phyloP scores from a whole-genome alignment of 2,888 invertebrate species.

The Dorcus hopei region DNA sequence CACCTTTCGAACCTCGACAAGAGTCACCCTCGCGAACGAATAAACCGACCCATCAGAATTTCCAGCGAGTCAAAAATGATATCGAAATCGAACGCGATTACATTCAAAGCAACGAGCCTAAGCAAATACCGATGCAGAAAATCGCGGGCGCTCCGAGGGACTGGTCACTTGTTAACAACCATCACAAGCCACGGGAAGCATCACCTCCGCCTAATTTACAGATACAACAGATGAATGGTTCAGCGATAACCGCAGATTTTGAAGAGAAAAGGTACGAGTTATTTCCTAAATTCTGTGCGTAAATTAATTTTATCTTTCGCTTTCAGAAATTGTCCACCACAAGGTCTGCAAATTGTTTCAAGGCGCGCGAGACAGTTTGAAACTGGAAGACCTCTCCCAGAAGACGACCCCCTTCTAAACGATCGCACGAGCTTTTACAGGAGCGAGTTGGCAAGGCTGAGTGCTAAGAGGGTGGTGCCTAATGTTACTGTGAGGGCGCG shows the following conservation, averaged over 20 bases:
- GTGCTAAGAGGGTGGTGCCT: slow-evolving; percentile 66
- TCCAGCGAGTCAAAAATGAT: slow-evolving; percentile 51
- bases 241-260: slow-evolving; percentile 31
- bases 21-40: slow-evolving; percentile 51
- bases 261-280: slow-evolving; percentile 34
- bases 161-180: slow-evolving; percentile 22
- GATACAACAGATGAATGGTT: slow-evolving; percentile 27
- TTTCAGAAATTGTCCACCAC: slow-evolving; percentile 42
- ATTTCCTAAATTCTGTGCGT: background rate
- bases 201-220: slow-evolving; percentile 32
- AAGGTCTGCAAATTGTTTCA: slow-evolving; percentile 63
- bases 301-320: background rate
- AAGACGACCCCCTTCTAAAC: slow-evolving; percentile 53
- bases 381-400: slow-evolving; percentile 58
- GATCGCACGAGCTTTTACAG: slow-evolving; percentile 65
- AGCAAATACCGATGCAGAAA: slow-evolving; percentile 29
- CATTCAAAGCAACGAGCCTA: slow-evolving; percentile 5
- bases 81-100: slow-evolving; percentile 48
- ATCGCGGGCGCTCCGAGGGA: slow-evolving; percentile 33
- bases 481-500: slow-evolving; percentile 70
- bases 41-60: slow-evolving; percentile 50
- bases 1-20: slow-evolving; percentile 35
- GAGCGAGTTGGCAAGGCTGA: slow-evolving; percentile 63
- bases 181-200: slow-evolving; percentile 29
- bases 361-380: slow-evolving; percentile 74